Conservation (phyloP, 1,140 invertebrate species). For the Drosophila persimilis region DNA sequence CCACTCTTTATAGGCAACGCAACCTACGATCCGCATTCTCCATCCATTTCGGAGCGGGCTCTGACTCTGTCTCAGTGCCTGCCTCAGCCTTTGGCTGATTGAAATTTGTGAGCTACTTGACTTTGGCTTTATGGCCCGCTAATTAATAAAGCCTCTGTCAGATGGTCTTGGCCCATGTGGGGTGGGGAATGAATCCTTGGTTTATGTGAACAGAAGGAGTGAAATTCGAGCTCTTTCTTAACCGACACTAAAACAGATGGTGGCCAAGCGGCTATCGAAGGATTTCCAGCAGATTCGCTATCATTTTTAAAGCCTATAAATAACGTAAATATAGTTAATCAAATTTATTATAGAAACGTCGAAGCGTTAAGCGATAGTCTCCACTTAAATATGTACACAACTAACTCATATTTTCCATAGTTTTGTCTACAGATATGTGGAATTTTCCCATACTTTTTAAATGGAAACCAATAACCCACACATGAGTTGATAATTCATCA, state of each 20-base stretch:
- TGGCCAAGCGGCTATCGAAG: background rate
- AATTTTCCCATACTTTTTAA: too few species aligned
- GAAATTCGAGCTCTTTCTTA: background rate
- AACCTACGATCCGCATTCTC: conserved; percentile 23
- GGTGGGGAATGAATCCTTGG: conserved; percentile 13
- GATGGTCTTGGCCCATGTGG: conserved; percentile 10
- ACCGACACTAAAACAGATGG: conserved; percentile 6
- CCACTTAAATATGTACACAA: background rate
- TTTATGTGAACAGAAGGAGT: conserved; percentile 19
- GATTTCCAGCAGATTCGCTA: too few species aligned
- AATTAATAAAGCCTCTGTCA: conserved; percentile 59
- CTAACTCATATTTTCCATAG: background rate
- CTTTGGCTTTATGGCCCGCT: conserved; percentile 71
- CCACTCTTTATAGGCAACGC: conserved; percentile 17
- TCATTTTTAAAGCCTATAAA: too few species aligned
- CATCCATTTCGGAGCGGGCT: too few species aligned
- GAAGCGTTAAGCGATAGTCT: too few species aligned
- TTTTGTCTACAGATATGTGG: background rate
- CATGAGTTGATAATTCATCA: conserved; percentile 4
- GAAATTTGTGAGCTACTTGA: conserved; percentile 75
- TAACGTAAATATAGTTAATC: background rate
- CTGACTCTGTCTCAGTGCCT: background rate
- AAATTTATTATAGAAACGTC: too few species aligned
- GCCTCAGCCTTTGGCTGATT: conserved; percentile 50
- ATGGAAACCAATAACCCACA: background rate